These are phyloP conservation scores for Trilocha varians DNA, from an alignment of 2,888 invertebrate species.

Conservation along the genomic window DNA sequence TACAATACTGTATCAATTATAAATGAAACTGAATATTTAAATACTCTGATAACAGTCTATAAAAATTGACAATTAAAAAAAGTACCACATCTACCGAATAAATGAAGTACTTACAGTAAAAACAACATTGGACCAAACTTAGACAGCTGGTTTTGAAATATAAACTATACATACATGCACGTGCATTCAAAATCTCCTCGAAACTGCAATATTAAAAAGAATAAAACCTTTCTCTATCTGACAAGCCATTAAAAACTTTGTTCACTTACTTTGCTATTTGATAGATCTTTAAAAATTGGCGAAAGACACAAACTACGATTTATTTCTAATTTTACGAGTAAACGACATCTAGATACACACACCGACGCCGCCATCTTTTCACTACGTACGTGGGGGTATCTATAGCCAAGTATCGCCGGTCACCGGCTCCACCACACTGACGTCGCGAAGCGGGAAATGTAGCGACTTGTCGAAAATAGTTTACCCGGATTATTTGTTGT, in stretches of 20 bases:
- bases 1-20: too few relatives aligned
- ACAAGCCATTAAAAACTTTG: constrained; percentile 20
- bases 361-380: constrained; percentile 76
- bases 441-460: constrained; percentile 21
- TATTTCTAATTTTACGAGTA: constrained; percentile 75
- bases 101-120: constrained; percentile 17
- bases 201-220: constrained; percentile 48
- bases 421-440: constrained; percentile 23
- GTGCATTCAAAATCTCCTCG: constrained; percentile 39
- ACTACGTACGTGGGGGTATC: constrained; percentile 41
- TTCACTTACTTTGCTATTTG: constrained; percentile 63
- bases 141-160: constrained; percentile 50
- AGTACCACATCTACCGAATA: neutral
- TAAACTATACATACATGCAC: constrained; percentile 39
- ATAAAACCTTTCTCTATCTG: constrained; percentile 22
- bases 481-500: neutral
- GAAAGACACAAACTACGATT: constrained; percentile 73
- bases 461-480: constrained; percentile 2
- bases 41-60: neutral
- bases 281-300: constrained; percentile 64
- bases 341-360: constrained; percentile 74
- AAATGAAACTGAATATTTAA: neutral
- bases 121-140: constrained; percentile 41
- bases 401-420: constrained; percentile 22
- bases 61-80: neutral